phyloP scores from a whole-genome alignment of 2,888 invertebrate genomes.

The Mactromeris polynyma region DNA sequence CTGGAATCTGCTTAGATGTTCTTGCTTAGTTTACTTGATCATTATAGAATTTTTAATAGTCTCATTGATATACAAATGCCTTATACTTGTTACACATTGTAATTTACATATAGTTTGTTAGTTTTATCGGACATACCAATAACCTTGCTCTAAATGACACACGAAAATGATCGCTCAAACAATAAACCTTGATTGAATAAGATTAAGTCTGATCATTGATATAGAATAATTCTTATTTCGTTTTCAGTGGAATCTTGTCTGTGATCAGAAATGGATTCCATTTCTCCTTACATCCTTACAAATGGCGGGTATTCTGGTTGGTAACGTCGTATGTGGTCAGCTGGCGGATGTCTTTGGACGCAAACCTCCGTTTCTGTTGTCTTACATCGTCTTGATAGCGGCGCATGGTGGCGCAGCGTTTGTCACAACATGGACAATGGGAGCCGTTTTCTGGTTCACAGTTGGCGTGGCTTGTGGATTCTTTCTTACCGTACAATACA shows the following conservation, averaged over 20 bases:
- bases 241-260: constrained; percentile 69
- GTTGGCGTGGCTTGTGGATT: constrained; percentile 63
- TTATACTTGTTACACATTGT: too few species aligned
- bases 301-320: constrained; percentile 65
- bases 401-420: constrained; percentile 51
- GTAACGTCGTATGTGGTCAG: constrained; percentile 61
- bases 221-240: too few species aligned
- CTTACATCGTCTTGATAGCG: constrained; percentile 17
- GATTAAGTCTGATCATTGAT: too few species aligned
- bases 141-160: too few species aligned
- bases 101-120: too few species aligned
- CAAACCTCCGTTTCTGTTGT: constrained; percentile 57
- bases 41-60: too few species aligned
- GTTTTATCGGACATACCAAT: too few species aligned
- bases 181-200: too few species aligned
- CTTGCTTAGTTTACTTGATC: too few species aligned
- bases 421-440: constrained; percentile 65
- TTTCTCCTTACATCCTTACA: constrained; percentile 60
- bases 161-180: too few species aligned
- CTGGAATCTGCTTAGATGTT: too few species aligned
- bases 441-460: constrained; percentile 63
- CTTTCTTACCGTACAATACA: constrained; percentile 46
- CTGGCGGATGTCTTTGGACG: constrained; percentile 69
- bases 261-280: constrained; percentile 59
- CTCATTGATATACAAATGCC: too few species aligned